Evolutionary conservation across 1,140 invertebrate genomes (phyloP), one percentile per base, ranked within the genome.

Genomic region (Palaemon carinicauda): DNA sequence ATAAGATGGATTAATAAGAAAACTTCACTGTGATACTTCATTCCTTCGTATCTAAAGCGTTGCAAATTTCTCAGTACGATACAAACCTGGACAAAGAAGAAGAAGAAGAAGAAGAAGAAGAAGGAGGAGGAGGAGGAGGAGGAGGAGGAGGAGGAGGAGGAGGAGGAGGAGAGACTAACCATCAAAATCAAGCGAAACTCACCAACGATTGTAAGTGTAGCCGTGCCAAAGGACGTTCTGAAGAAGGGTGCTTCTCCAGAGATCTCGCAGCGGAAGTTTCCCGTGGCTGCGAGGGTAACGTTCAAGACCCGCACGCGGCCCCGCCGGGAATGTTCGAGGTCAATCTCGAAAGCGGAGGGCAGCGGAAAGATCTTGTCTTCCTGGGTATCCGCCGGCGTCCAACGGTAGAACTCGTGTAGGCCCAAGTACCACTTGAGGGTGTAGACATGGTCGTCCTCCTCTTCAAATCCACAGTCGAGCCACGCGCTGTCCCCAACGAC

Each of bases 391-490:
- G 94, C 95, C 0, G 95, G 82, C 19, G 82, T 93, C 90, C 94
- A 96, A 89, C 95, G 93, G 91, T 95, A 96, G 93, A 97, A 97
- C 92, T 97, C 96, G 21, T 93, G 93, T 87, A 93, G 93, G 54
- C 94, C 94, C 86, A 94, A 93, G 92, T 97, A 96, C 96, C 96
- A 97, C 92, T 96, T 96, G 89, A 97, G 95, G 87, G 95, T 94
- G 91, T 96, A 96, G 79, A 97, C 92, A 41, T 93, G 93, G 88
- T 95, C 95, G 52, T 93, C 93, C 90, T 96, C 95, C 91, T 95
- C 92, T 91, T 96, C 95, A 91, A 95, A 96, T 91, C 94, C 93
- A 91, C 96, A 96, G 90, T 94, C 94, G 90, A 96, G 93, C 85
- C 33, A 41, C 10, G 50, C 82, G 52, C 69, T 50, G 21, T 71